Percentiles rank a stretch among this genome's conserved stretches.
Conservation (phyloP, 2,888 invertebrate species). For the Trissolcus brochymenae region DNA sequence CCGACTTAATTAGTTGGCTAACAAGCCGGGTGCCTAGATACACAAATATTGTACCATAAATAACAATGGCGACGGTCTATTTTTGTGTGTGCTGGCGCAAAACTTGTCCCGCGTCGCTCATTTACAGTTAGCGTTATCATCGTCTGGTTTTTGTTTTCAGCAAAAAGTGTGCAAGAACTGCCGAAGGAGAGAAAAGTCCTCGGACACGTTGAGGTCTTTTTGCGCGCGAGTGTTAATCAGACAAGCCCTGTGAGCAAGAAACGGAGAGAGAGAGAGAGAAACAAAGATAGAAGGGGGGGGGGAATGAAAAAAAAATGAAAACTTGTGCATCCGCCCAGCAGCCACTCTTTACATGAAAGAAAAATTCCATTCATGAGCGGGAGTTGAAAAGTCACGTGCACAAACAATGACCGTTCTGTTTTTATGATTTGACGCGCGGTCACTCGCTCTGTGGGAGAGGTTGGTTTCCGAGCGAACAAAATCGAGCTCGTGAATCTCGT, state of each 20-base stretch:
- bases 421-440: neutral
- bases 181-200: constrained; percentile 36
- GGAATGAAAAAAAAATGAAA: neutral
- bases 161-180: constrained; percentile 29
- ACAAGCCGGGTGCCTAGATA: constrained; percentile 33
- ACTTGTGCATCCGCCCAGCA: neutral
- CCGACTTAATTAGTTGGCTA: constrained; percentile 40
- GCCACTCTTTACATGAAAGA: neutral
- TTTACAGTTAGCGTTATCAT: constrained; percentile 44
- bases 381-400: constrained; percentile 1
- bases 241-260: constrained; percentile 35
- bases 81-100: constrained; percentile 18
- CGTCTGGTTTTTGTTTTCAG: constrained; percentile 25
- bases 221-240: constrained; percentile 57
- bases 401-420: neutral
- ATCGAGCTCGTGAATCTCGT: constrained; percentile 26
- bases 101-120: constrained; percentile 39
- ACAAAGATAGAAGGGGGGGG: constrained; percentile 2
- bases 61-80: constrained; percentile 36
- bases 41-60: constrained; percentile 41
- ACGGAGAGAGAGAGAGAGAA: neutral
- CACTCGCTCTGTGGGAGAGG: neutral
- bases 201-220: constrained; percentile 33
- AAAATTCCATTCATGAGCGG: neutral
- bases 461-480: constrained; percentile 8